Base-by-base conservation (phyloP, 2,113 vertebrate genomes). In the Trogon melanurus region DNA sequence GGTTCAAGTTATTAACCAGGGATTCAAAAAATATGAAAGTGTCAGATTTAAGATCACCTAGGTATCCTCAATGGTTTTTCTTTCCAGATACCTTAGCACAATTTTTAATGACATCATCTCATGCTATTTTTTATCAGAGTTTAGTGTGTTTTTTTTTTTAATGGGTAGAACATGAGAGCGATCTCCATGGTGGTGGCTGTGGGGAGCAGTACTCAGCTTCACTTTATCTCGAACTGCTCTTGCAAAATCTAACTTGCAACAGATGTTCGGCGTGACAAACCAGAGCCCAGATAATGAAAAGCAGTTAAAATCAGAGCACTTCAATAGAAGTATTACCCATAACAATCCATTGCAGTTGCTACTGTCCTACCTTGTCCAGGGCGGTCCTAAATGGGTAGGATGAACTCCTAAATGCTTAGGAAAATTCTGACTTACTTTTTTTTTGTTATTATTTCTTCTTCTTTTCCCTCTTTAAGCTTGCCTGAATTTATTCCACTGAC, bases 51-150 rank as follows among this genome's bases (percentile, higher is more conserved):
- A 95, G 66, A 92, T 95, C 87, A 91, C 50, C 26, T 10, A 67
- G 36, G 50, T 87, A 87, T 92, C 78, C 95, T 91, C 73, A 85
- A 17, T 11, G 89, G 80, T 57, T 89, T 92, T 79, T 71, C 86
- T 69, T 95, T 95, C 78, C 78, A 89, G 66, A 91, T 96, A 29
- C 86, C 91, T 95, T 96, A 94, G 88, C 88, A 88, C 96, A 95
- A 95, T 96, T 92, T 79, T 71, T 57, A 94, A 88, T 96, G 92
- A 96, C 91, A 93, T 96, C 91, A 95, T 6, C 38, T 90, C 29
- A 11, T 34, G 54, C 76, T 96, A 95, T 95, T 96, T 91, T 91
- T 96, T 93, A 86, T 51, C 25, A 5, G 64, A 34, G 62, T 8
- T 57, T 27, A 23, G 16, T 16, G 36, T 53, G 81, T 48, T 53